Evolutionary conservation across 2,113 vertebrate genomes (phyloP).

Genomic region (Microtus pennsylvanicus): DNA sequence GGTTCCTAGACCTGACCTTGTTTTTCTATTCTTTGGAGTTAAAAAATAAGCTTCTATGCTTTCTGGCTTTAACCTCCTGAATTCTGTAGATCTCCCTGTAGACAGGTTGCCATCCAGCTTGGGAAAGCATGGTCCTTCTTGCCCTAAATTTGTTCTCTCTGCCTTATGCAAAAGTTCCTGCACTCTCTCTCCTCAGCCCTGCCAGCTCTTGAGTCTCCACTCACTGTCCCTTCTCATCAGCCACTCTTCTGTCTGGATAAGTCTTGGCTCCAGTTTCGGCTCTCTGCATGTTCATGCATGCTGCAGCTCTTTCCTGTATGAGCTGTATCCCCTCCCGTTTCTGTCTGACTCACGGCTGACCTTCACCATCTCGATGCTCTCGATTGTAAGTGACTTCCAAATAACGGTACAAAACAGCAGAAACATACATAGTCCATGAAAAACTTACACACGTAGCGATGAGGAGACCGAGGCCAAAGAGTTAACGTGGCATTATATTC

Average conservation of each 20-base stretch:
- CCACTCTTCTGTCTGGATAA: background rate
- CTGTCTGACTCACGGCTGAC: background rate
- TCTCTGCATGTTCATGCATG: background rate
- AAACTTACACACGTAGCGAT: background rate
- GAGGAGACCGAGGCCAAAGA: background rate
- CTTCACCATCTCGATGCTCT: background rate
- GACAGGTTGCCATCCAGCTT: background rate
- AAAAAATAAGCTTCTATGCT: background rate
- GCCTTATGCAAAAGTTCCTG: background rate
- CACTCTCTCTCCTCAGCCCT: background rate
- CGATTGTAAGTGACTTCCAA: background rate
- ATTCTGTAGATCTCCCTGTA: background rate
- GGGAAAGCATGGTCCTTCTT: background rate
- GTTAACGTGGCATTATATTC: background rate
- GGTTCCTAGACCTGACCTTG: background rate
- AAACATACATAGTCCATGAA: background rate
- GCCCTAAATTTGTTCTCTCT: background rate
- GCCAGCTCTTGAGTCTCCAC: background rate
- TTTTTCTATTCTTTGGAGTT: background rate
- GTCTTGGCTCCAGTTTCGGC: background rate
- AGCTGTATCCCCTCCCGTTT: background rate
- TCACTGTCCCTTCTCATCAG: background rate
- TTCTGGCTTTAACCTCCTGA: background rate
- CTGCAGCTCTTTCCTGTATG: background rate
- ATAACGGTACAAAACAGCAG: background rate